These are phyloP conservation scores for Bedellia somnulentella DNA, from an alignment of 2,888 invertebrate species.

Conservation along the genomic window DNA sequence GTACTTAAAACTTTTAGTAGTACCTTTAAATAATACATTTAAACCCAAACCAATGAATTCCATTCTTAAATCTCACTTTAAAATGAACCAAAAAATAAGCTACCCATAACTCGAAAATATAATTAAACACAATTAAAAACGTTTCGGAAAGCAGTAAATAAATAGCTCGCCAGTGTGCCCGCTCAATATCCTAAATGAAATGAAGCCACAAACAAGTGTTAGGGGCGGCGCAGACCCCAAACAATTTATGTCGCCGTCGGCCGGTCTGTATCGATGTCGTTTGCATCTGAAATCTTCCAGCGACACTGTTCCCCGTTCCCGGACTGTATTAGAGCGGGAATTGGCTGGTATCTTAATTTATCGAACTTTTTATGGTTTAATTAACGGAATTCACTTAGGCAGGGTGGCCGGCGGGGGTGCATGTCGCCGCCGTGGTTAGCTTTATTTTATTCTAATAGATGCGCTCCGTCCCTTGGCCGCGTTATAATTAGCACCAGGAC, in stretches of 20 bases:
- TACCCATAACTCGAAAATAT: too few species aligned
- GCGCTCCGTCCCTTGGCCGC: constrained; percentile 26
- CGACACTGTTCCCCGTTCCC: too few species aligned
- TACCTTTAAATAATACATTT: too few species aligned
- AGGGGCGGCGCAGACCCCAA: constrained; percentile 20
- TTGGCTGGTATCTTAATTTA: constrained; percentile 62
- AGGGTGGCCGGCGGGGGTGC: constrained; percentile 19
- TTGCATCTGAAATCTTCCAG: constrained; percentile 58
- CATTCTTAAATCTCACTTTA: too few species aligned
- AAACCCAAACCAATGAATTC: too few species aligned
- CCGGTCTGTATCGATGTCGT: constrained; percentile 47
- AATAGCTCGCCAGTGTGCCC: too few species aligned
- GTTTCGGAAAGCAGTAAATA: too few species aligned
- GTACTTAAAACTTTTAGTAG: too few species aligned
- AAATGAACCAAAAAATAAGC: too few species aligned
- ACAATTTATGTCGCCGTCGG: constrained; percentile 34
- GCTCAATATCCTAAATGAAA: constrained; percentile 18
- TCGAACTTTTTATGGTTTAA: constrained; percentile 64
- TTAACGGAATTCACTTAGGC: constrained; percentile 62
- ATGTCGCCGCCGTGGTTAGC: constrained; percentile 25
- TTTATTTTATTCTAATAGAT: constrained; percentile 52
- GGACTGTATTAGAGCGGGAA: constrained; percentile 54
- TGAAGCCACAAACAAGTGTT: constrained; percentile 45
- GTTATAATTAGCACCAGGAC: constrained; percentile 38
- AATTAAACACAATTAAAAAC: too few species aligned